A percentile compares a stretch with the other conserved stretches of the same genome.
Conservation (phyloP, 2,797 vertebrate species). For the Furcifer pardalis region DNA sequence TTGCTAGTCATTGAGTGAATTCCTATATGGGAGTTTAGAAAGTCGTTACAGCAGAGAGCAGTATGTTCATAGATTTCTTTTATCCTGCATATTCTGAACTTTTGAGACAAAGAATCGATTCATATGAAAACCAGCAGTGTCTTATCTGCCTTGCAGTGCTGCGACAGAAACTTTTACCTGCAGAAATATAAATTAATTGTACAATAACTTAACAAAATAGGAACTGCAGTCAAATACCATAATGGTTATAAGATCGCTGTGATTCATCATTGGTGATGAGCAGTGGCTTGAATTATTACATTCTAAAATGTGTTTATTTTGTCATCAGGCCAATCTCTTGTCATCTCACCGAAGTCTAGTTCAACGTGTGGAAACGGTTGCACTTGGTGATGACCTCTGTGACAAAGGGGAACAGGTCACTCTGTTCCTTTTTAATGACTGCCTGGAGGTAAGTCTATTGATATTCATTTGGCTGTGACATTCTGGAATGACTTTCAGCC, state of each 20-base stretch:
- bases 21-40: background rate
- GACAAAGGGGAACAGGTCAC: constrained; percentile 96
- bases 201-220: background rate
- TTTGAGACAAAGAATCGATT: background rate
- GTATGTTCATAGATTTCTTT: background rate
- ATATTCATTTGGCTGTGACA: constrained; percentile 10
- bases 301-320: constrained; percentile 57
- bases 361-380: constrained; percentile 90
- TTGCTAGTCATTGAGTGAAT: background rate
- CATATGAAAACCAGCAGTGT: background rate
- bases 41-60: background rate
- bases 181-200: background rate
- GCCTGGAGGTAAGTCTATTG: constrained; percentile 87
- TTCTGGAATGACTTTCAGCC: constrained; percentile 1
- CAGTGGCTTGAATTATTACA: constrained; percentile 14
- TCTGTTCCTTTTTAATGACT: constrained; percentile 97
- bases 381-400: constrained; percentile 92
- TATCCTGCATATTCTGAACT: background rate
- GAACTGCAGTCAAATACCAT: background rate
- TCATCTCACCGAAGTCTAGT: constrained; percentile 96
- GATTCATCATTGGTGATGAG: constrained; percentile 39
- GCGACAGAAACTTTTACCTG: background rate
- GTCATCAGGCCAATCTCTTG: constrained; percentile 90
- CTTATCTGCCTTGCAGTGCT: background rate
- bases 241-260: background rate